Percentiles rank a stretch among this genome's conserved stretches.
Conservation (phyloP, 2,113 vertebrate species). For the Stegostoma tigrinum region DNA sequence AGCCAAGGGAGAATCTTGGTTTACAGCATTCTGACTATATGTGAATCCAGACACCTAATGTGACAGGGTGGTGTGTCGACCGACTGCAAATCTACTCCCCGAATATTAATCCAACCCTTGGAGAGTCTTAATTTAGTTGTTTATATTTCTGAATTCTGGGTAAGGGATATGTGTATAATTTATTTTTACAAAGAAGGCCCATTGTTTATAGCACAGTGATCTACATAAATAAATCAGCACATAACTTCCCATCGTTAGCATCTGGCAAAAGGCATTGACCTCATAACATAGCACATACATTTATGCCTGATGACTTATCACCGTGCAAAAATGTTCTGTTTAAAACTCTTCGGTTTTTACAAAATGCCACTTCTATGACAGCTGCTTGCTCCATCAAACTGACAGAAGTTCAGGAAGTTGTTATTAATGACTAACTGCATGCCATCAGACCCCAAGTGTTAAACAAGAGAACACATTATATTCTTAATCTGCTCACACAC, state of each 20-base stretch:
- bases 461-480: conserved; percentile 34
- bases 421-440: conserved; percentile 35
- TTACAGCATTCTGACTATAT: not conserved
- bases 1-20: not conserved
- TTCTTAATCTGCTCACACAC: conserved; percentile 22
- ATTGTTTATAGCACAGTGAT: not conserved
- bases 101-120: not conserved
- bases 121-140: not conserved
- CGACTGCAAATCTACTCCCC: not conserved
- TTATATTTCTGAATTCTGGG: not conserved
- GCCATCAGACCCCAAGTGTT: conserved; percentile 26
- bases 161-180: not conserved
- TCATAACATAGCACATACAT: conserved; percentile 20
- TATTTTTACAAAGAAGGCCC: not conserved
- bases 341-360: not conserved
- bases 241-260: not conserved
- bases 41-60: not conserved
- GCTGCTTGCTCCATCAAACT: conserved; percentile 26
- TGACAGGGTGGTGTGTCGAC: not conserved
- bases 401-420: conserved; percentile 22
- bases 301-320: not conserved
- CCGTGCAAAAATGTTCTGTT: not conserved
- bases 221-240: not conserved
- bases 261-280: conserved; percentile 15
- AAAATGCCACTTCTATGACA: not conserved